These are phyloP conservation scores for Casuarius casuarius DNA, from an alignment of 2,113 vertebrate genomes.

Conservation along the genomic window DNA sequence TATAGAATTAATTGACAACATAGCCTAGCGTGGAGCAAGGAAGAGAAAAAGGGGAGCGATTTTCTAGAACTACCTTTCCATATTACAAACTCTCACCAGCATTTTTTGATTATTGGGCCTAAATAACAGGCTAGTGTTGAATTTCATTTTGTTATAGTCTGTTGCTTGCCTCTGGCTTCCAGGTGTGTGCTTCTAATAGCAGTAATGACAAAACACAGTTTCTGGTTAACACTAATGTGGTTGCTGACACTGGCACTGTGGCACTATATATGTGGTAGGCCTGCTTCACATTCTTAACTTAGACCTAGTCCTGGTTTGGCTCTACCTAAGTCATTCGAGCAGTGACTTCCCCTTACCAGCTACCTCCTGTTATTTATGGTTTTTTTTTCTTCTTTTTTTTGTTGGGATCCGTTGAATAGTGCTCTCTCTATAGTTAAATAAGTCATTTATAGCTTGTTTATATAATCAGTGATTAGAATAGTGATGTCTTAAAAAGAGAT, in stretches of 20 bases:
- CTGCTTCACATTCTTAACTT: background rate
- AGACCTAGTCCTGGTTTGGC: background rate
- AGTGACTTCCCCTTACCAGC: background rate
- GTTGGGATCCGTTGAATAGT: background rate
- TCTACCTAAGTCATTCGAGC: background rate
- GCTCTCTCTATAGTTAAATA: background rate
- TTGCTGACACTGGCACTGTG: background rate
- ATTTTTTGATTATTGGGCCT: background rate
- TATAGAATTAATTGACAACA: fast-evolving
- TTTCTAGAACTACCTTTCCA: background rate
- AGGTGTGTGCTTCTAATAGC: background rate
- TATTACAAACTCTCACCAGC: background rate
- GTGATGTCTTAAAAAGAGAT: background rate
- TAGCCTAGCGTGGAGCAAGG: background rate
- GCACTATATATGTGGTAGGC: background rate
- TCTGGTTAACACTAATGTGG: background rate
- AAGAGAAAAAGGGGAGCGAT: background rate
- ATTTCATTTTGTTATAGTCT: background rate
- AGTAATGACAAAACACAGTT: background rate
- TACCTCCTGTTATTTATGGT: background rate
- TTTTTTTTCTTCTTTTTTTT: background rate
- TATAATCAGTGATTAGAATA: background rate
- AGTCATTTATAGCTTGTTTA: background rate
- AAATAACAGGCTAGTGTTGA: background rate
- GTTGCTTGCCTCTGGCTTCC: background rate